phyloP scores from a whole-genome alignment of 2,113 vertebrate species.

The Physeter macrocephalus region DNA sequence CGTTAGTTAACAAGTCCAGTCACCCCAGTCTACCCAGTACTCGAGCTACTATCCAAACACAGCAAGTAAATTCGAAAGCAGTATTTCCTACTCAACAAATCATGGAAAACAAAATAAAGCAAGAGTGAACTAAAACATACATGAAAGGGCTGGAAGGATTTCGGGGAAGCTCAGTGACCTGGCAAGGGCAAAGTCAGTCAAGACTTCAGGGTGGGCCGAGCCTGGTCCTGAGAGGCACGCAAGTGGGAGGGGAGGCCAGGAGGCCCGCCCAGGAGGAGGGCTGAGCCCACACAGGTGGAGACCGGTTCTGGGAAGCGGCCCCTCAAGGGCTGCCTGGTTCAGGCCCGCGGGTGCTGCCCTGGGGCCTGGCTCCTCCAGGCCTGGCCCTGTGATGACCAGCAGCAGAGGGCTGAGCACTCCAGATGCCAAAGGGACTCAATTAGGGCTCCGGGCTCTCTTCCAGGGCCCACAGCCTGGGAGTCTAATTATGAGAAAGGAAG shows the following conservation, averaged over 20 bases:
- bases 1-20: not conserved
- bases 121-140: not conserved
- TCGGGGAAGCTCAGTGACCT: not conserved
- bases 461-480: not conserved
- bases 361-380: not conserved
- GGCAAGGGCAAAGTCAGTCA: not conserved
- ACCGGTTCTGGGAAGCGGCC: fast-evolving
- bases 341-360: not conserved
- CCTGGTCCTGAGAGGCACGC: too few relatives aligned
- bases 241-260: too few relatives aligned
- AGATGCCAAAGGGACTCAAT: not conserved
- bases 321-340: not conserved
- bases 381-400: not conserved
- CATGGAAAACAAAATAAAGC: not conserved
- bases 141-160: not conserved
- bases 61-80: not conserved
- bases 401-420: not conserved
- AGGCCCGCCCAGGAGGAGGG: not conserved
- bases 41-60: not conserved
- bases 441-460: not conserved
- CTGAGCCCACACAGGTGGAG: not conserved
- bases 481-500: not conserved
- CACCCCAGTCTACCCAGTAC: not conserved
- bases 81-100: not conserved
- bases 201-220: not conserved